A percentile compares a stretch with the other conserved stretches of the same genome.
Evolutionary conservation across 2,113 vertebrate species (phyloP).

Genomic region (Chaenogobius annularis): DNA sequence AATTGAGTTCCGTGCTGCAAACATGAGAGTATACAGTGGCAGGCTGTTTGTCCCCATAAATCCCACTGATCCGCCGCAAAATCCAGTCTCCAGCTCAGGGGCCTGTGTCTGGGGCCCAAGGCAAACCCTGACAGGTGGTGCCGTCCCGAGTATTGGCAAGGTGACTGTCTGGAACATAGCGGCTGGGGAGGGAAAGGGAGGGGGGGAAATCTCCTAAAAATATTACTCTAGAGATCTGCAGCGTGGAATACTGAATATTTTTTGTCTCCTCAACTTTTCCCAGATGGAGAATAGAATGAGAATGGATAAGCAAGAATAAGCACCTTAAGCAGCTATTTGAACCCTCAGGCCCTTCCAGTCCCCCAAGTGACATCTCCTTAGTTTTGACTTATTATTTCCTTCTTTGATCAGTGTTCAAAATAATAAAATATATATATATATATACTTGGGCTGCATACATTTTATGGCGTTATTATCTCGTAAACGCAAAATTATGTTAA

Average conservation of each 20-base stretch:
- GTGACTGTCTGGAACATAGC: slow-evolving; percentile 61
- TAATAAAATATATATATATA: no score
- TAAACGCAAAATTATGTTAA: no score
- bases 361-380: no score
- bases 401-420: no score
- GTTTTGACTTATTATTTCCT: no score
- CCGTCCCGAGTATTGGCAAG: slow-evolving; percentile 61
- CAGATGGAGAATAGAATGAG: slow-evolving; percentile 1
- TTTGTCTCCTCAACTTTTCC: slow-evolving; percentile 2
- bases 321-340: not conserved
- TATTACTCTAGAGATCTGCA: slow-evolving; percentile 45
- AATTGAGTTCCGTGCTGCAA: slow-evolving; percentile 47
- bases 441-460: no score
- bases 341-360: no score
- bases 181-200: slow-evolving; percentile 22
- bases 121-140: slow-evolving; percentile 60
- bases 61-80: slow-evolving; percentile 68
- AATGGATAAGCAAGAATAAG: not conserved
- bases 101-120: slow-evolving; percentile 54
- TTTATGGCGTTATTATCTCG: no score
- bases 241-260: slow-evolving; percentile 5
- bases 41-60: slow-evolving; percentile 64
- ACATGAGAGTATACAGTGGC: slow-evolving; percentile 48
- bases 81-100: slow-evolving; percentile 64
- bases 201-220: slow-evolving; percentile 51